phyloP scores from a whole-genome alignment of 1,140 invertebrate genomes.

The Metaphire vulgaris region DNA sequence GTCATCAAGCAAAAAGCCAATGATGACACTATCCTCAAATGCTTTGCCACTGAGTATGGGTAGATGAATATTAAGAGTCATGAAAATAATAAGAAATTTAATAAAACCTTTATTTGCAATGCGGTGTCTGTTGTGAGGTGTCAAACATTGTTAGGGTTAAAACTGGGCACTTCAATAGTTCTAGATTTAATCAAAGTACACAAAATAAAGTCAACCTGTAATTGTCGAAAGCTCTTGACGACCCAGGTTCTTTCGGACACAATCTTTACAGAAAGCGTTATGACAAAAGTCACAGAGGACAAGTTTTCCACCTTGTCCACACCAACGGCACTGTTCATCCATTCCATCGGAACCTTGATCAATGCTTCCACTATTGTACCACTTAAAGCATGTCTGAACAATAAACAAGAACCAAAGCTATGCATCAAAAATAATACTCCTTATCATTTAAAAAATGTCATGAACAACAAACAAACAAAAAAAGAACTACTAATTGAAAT shows the following conservation, averaged over 20 bases:
- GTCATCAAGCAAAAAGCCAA: too few species aligned
- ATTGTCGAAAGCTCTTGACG: constrained; percentile 62
- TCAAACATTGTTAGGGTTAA: not conserved
- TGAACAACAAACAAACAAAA: not conserved
- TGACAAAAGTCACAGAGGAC: constrained; percentile 75
- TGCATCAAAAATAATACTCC: not conserved
- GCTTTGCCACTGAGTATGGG: too few species aligned
- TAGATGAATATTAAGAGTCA: constrained; percentile 22
- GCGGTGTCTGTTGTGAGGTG: not conserved
- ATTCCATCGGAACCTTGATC: constrained; percentile 74
- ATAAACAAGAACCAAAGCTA: not conserved
- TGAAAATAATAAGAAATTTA: not conserved
- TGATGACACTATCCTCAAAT: too few species aligned
- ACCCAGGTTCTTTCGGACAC: constrained; percentile 73
- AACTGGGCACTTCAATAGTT: not conserved
- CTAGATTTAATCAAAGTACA: not conserved
- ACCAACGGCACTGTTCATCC: constrained; percentile 83
- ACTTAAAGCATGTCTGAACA: constrained; percentile 64
- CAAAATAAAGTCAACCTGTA: constrained; percentile 55
- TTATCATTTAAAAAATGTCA: not conserved
- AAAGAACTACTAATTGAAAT: not conserved
- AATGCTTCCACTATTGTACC: constrained; percentile 68
- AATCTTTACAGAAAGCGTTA: constrained; percentile 71
- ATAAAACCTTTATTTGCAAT: not conserved
- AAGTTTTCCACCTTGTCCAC: constrained; percentile 73